Evolutionary conservation across 2,797 vertebrate genomes (phyloP), one percentile per base, ranked within the genome.

Genomic region (Apogon talboti): DNA sequence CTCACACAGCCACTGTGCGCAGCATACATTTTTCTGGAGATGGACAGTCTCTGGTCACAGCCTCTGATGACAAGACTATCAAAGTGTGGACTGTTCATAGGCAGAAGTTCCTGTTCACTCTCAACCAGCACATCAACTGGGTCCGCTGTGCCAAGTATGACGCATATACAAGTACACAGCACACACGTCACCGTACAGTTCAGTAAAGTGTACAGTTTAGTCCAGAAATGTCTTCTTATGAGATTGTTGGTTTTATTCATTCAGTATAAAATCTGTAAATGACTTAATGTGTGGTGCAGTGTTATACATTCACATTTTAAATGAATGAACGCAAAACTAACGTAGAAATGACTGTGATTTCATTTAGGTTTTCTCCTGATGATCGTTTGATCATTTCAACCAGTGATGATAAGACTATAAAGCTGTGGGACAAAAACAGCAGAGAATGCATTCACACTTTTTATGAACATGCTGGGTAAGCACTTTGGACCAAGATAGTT

Each of bases 51-150:
- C 78, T 99, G 18, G 94, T 99, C 73, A 99, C 98, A 1, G 95
- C 96, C 15, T 99, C 98, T 0, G 96, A 99, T n/a, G 98, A 99
- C 91, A 99, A 99, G 87, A 97, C 96, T 5, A 38, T 99, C 71
- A 99, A 99, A 91, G 94, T 99, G 56, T 99, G 98, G 98, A 94
- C 92, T 0, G 95, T 97, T 53, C 97, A 98, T 84, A 91, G 97
- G 41, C 97, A 98, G 87, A 99, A 96, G 78, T 99, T 99, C 77
- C 92, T 99, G 1, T 98, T 97, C 84, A 98, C 98, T 11, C 90
- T 99, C 66, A 97, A 82, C 74, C 95, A 96, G 78, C 98, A 99
- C 87, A 96, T 96, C 79, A 99, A 99, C 92, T 99, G 98, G 98
- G 96, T 99, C 83, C 97, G 98, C 81, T 98, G 96, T 91, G 98